Base-by-base conservation (phyloP, 2,113 vertebrate genomes). In the Anguilla rostrata region DNA sequence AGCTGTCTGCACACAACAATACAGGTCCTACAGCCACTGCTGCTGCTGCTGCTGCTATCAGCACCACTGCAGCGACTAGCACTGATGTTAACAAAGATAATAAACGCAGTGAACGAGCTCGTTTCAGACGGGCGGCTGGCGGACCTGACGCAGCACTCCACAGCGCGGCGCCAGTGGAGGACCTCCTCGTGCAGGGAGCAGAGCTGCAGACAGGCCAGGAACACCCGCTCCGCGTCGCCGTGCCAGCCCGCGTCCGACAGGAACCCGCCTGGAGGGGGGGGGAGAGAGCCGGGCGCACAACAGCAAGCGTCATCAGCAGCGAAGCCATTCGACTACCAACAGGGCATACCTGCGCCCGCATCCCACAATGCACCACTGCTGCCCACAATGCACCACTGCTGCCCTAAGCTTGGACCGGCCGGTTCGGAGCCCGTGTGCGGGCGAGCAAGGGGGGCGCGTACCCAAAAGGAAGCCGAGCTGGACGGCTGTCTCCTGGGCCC, bases 161-260 rank as follows among this genome's bases (percentile, higher is more conserved):
- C 97, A 0, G 98, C 98, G 83, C 98, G 96, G 94, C 96, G 99
- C 96, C 97, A 99, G 85, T 99, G 98, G 26, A 98, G 96, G 91
- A 99, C 97, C 87, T 99, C 98, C 87, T 98, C 97, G 14, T 99
- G 98, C 71, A 99, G 96, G 2, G 96, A 97, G 90, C 98, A 99
- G 78, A 99, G 94, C 94, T 99, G 98, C 87, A 99, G 97, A 92
- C 98, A 99, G 80, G 98, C 99, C 29, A 99, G 95, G 90, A 99
- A 99, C 29, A 99, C 98, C 89, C 99, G 99, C 92, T 99, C 98
- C 84, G 98, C 98, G 89, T 99, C 98, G 53, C 98, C 97, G 89
- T 99, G 99, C 98, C 98, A 99, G 87, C 98, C 98, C 9, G 98
- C 98, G 88, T 99, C 98, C 0, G 98, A 99, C 34, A 99, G 92